These are phyloP conservation scores for Thripadectes ignobilis DNA, from an alignment of 2,797 vertebrate genomes.

Conservation along the genomic window DNA sequence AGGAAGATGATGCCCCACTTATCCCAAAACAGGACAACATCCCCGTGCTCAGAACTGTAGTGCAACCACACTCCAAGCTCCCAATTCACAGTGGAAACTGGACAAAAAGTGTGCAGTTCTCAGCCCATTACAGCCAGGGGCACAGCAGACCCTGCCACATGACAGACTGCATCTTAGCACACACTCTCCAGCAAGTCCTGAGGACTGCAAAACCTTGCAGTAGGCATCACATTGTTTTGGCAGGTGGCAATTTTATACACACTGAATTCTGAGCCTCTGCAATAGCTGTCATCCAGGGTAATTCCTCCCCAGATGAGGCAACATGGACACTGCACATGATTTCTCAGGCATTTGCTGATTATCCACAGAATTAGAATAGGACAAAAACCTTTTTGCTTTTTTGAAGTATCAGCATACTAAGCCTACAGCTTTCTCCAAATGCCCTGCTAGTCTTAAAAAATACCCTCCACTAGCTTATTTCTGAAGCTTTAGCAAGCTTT, in stretches of 20 bases:
- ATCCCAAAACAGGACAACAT: neutral
- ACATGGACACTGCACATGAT: neutral
- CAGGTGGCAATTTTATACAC: neutral
- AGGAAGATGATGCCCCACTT: neutral
- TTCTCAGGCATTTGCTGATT: neutral
- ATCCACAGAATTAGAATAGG: neutral
- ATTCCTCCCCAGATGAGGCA: neutral
- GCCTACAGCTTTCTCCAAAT: neutral
- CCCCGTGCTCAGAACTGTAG: neutral
- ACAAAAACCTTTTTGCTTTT: neutral
- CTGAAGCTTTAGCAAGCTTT: neutral
- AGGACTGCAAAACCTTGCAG: neutral
- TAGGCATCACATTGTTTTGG: neutral
- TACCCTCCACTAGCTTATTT: neutral
- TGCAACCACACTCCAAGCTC: neutral
- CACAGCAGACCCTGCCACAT: neutral
- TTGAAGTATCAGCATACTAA: neutral
- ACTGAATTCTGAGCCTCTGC: neutral
- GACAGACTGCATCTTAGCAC: neutral
- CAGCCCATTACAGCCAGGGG: rapidly evolving
- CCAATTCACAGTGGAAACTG: neutral
- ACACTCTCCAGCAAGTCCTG: neutral
- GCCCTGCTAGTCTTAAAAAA: neutral
- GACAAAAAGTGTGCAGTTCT: neutral
- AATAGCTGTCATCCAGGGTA: neutral